phyloP scores from a whole-genome alignment of 2,888 invertebrate species.

The Mamestra brassicae region DNA sequence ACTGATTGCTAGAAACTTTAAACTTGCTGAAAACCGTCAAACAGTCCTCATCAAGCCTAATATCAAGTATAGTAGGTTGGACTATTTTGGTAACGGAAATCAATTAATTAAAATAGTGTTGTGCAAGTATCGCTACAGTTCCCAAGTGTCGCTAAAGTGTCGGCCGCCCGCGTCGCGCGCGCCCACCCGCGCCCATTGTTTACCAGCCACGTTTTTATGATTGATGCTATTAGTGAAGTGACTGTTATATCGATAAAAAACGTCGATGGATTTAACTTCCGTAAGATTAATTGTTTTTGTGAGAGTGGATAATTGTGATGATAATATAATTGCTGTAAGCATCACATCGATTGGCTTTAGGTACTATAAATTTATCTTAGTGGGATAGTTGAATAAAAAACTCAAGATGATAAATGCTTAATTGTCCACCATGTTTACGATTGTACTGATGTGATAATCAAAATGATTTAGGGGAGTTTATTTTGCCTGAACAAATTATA shows the following conservation, averaged over 20 bases:
- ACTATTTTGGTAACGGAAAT: constrained; percentile 44
- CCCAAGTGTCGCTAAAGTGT: constrained; percentile 72
- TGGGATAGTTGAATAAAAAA: not conserved
- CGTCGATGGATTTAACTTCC: constrained; percentile 52
- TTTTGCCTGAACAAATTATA: not conserved
- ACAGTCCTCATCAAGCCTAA: not conserved
- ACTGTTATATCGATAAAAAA: constrained; percentile 60
- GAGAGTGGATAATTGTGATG: constrained; percentile 38
- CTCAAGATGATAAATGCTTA: not conserved
- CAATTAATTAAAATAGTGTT: constrained; percentile 55
- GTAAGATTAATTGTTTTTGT: constrained; percentile 29
- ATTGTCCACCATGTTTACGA: not conserved
- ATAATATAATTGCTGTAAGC: constrained; percentile 40
- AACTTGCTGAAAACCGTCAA: not conserved
- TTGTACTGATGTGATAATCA: constrained; percentile 7
- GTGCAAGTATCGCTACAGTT: constrained; percentile 61
- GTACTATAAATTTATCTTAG: not conserved
- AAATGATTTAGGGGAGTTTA: constrained; percentile 15
- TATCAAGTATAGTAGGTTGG: no score
- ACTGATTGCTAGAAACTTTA: not conserved
- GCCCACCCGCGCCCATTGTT: constrained; percentile 86
- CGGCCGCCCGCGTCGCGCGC: constrained; percentile 84
- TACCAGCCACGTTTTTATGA: constrained; percentile 84
- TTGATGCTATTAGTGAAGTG: constrained; percentile 84
- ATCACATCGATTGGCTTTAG: constrained; percentile 8